These are phyloP conservation scores for Oncopeltus fasciatus DNA, from an alignment of 1,140 invertebrate species.

Conservation along the genomic window DNA sequence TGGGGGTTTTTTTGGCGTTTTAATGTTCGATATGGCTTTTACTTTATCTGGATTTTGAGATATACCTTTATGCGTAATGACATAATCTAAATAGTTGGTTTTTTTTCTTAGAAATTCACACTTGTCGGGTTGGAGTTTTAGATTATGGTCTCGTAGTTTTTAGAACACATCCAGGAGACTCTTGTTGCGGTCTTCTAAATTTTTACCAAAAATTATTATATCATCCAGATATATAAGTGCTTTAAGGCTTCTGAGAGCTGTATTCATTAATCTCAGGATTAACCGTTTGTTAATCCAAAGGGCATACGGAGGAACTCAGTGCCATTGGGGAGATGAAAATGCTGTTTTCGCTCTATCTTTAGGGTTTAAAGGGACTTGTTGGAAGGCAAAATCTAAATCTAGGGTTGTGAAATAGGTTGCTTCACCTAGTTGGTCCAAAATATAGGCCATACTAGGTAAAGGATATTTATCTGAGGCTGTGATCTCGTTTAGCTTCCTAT, in stretches of 20 bases:
- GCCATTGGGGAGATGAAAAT: conserved; percentile 19
- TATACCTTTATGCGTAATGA: conserved; percentile 30
- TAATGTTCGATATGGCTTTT: conserved; percentile 28
- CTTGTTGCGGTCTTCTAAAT: too few species aligned
- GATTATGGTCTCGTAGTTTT: not conserved
- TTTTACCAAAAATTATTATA: too few species aligned
- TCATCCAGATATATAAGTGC: too few species aligned
- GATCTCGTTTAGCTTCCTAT: conserved; percentile 3
- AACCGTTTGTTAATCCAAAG: not conserved
- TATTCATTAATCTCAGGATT: not conserved
- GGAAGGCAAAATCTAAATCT: conserved; percentile 22
- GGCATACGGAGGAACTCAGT: conserved; percentile 22
- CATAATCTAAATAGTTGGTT: too few species aligned
- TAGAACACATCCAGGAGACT: not conserved
- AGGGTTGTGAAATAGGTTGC: conserved; percentile 22
- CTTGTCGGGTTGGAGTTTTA: too few species aligned
- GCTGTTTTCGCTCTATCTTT: conserved; percentile 21
- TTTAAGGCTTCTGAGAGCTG: too few species aligned
- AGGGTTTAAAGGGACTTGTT: conserved; percentile 27
- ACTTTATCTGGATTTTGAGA: conserved; percentile 32
- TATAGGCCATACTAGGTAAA: conserved; percentile 5
- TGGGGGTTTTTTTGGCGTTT: conserved; percentile 28
- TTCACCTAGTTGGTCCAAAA: not conserved
- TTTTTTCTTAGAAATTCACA: too few species aligned
- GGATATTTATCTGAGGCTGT: not conserved